Evolutionary conservation across 2,113 vertebrate species (phyloP).

Genomic region (Dromaius novaehollandiae): DNA sequence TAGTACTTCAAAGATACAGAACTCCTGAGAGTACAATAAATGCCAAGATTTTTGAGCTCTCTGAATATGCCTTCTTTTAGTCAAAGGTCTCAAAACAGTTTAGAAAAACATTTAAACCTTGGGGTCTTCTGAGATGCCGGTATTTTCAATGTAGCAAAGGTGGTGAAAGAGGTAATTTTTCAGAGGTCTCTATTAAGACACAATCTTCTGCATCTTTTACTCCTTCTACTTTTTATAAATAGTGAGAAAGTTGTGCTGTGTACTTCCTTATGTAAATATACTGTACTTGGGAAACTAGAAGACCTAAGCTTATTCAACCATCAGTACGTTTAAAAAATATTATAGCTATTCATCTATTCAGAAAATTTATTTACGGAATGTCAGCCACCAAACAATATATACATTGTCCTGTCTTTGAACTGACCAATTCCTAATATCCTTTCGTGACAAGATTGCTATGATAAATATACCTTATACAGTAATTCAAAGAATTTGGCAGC

Average conservation of each 20-base stretch:
- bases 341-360: neutral
- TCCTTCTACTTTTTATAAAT: neutral
- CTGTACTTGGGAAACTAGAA: neutral
- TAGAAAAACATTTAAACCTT: neutral
- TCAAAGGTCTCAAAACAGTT: neutral
- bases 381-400: neutral
- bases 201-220: neutral
- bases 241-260: neutral
- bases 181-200: neutral
- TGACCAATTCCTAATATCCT: neutral
- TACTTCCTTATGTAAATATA: neutral
- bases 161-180: neutral
- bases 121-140: neutral
- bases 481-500: neutral
- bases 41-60: neutral
- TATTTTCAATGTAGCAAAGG: neutral
- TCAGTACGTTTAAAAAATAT: neutral
- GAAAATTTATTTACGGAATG: neutral
- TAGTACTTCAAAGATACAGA: neutral
- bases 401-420: neutral
- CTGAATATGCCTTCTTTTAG: neutral
- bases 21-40: neutral
- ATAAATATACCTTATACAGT: neutral
- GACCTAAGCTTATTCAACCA: neutral
- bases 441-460: neutral